A percentile compares a stretch with the other conserved stretches of the same genome.
Evolutionary conservation across 2,888 invertebrate species (phyloP).

Genomic region (Gari tellinella): DNA sequence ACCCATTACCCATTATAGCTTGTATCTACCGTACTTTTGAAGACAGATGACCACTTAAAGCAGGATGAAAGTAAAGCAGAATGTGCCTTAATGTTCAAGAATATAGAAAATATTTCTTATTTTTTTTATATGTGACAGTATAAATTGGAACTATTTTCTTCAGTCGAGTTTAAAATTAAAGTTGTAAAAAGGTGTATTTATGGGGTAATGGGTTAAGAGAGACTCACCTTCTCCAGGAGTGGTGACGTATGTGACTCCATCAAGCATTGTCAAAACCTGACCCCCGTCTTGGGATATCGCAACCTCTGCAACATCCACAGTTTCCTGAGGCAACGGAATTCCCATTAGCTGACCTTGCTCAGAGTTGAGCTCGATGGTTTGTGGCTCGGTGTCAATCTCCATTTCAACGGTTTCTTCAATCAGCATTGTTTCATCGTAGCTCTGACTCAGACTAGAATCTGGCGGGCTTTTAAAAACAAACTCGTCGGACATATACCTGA

Average conservation of each 20-base stretch:
- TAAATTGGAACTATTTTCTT: too few relatives aligned
- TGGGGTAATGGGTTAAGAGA: too few relatives aligned
- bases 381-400: constrained; percentile 50
- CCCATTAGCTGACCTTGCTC: constrained; percentile 35
- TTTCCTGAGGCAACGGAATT: constrained; percentile 53
- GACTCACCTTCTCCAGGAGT: constrained; percentile 20
- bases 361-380: constrained; percentile 33
- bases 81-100: too few relatives aligned
- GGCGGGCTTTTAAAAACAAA: constrained; percentile 79
- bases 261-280: constrained; percentile 35
- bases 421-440: constrained; percentile 55
- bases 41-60: too few relatives aligned
- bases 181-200: too few relatives aligned
- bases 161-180: too few relatives aligned
- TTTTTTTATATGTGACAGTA: too few relatives aligned
- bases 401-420: constrained; percentile 62
- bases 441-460: constrained; percentile 38
- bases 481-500: constrained; percentile 82
- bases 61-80: too few relatives aligned
- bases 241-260: constrained; percentile 36
- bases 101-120: too few relatives aligned
- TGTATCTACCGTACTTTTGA: too few relatives aligned
- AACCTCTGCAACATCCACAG: constrained; percentile 39
- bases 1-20: too few relatives aligned
- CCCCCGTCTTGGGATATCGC: constrained; percentile 32